Conservation (phyloP, 2,888 invertebrate species). For the Amblyjoppa proteus region DNA sequence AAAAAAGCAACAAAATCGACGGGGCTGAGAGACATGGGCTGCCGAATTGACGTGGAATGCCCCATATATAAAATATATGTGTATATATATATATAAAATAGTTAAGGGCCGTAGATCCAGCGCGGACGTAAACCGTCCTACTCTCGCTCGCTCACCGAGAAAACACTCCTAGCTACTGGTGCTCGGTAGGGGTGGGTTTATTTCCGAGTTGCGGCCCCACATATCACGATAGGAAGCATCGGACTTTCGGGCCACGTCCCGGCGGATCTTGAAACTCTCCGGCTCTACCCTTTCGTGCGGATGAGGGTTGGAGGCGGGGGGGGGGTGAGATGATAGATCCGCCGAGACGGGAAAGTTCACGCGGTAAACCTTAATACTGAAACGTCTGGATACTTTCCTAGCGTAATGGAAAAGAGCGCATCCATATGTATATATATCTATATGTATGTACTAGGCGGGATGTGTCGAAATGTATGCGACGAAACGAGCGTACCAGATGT, state of each 20-base stretch:
- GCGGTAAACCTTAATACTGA: conserved; percentile 13
- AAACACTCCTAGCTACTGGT: conserved; percentile 42
- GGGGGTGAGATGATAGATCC: background rate
- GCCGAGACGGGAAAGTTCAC: conserved; percentile 13
- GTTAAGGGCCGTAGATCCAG: conserved; percentile 48
- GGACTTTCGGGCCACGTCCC: conserved; percentile 20
- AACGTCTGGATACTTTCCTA: conserved; percentile 18
- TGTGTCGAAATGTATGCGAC: conserved; percentile 6
- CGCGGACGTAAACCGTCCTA: conserved; percentile 48
- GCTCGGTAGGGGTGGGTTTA: conserved; percentile 40
- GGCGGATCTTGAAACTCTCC: conserved; percentile 33
- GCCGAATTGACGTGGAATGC: too few relatives aligned
- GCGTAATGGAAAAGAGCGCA: conserved; percentile 7
- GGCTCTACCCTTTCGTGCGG: background rate
- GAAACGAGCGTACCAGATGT: conserved; percentile 63
- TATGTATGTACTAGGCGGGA: background rate
- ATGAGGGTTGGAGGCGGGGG: background rate
- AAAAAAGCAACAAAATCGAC: too few relatives aligned
- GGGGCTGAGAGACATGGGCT: too few relatives aligned
- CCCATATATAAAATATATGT: too few relatives aligned
- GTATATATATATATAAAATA: background rate
- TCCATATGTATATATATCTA: too few relatives aligned
- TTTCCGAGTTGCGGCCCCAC: conserved; percentile 56
- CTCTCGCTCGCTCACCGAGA: conserved; percentile 16
- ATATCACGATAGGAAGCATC: conserved; percentile 49